Evolutionary conservation across 2,797 vertebrate genomes (phyloP).

Genomic region (Hippopotamyrus pictus): DNA sequence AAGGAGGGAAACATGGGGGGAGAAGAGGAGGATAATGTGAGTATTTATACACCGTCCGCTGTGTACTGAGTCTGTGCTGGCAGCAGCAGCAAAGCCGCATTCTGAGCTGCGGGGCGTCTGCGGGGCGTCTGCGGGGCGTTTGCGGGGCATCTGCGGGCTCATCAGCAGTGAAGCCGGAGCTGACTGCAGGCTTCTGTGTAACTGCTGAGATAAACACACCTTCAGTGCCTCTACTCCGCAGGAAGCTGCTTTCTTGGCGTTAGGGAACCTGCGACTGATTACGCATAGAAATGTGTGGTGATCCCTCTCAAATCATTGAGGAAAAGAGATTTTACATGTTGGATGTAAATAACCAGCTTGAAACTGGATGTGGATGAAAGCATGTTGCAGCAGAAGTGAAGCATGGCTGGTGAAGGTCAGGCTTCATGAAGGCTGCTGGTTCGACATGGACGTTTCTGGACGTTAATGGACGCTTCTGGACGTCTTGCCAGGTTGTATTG

Average conservation of each 20-base stretch:
- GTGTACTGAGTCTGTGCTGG: not conserved
- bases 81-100: no score
- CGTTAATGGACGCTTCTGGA: not conserved
- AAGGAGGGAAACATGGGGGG: conserved; percentile 40
- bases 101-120: not conserved
- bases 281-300: not conserved
- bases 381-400: not conserved
- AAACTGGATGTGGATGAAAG: not conserved
- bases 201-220: not conserved
- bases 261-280: not conserved
- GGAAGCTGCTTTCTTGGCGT: not conserved
- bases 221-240: not conserved
- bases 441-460: not conserved
- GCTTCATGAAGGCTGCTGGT: not conserved
- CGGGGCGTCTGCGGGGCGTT: not conserved
- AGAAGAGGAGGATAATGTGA: conserved; percentile 56
- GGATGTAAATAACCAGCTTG: not conserved
- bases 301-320: not conserved
- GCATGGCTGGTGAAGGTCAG: not conserved
- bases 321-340: not conserved
- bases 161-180: not conserved
- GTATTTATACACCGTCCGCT: conserved; percentile 22
- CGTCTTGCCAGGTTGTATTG: not conserved
- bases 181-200: not conserved
- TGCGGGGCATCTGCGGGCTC: not conserved